Percentiles rank a stretch among this genome's conserved stretches.
Evolutionary conservation across 2,888 invertebrate species (phyloP).

Genomic region (Eristalis intricaria): DNA sequence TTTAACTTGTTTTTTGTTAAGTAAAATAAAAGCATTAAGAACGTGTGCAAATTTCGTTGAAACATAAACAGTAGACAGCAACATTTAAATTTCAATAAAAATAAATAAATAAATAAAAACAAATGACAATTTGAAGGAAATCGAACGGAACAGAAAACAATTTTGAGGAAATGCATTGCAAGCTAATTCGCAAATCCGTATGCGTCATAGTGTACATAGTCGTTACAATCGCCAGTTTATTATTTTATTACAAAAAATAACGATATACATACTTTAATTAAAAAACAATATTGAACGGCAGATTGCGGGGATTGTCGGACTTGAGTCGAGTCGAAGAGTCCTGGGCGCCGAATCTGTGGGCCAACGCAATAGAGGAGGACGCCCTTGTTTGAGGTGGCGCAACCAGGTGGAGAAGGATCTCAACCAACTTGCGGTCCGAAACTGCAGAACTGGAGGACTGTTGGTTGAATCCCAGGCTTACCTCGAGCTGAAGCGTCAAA

Average conservation of each 20-base stretch:
- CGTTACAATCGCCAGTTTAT: neutral
- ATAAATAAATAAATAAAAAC: constrained; percentile 4
- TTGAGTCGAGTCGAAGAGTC: too few species aligned
- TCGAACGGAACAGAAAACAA: neutral
- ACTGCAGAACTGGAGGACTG: too few species aligned
- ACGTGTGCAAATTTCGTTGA: neutral
- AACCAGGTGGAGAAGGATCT: too few species aligned
- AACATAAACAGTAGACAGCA: neutral
- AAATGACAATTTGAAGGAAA: neutral
- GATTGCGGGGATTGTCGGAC: too few species aligned
- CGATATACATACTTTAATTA: neutral
- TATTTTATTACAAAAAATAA: neutral
- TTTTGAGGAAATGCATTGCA: constrained; percentile 24
- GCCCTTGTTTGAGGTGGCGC: too few species aligned
- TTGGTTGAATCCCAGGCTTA: too few species aligned
- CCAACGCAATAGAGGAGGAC: too few species aligned
- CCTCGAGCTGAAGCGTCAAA: too few species aligned
- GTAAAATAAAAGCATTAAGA: neutral
- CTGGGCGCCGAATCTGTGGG: too few species aligned
- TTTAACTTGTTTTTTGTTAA: neutral
- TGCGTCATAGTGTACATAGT: constrained; percentile 18
- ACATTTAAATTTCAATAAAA: constrained; percentile 1
- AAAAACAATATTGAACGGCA: too few species aligned
- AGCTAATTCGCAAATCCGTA: neutral
- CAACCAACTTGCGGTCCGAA: too few species aligned